Base-by-base conservation (phyloP, 1,140 invertebrate genomes). In the Philotrypesis tridentata region DNA sequence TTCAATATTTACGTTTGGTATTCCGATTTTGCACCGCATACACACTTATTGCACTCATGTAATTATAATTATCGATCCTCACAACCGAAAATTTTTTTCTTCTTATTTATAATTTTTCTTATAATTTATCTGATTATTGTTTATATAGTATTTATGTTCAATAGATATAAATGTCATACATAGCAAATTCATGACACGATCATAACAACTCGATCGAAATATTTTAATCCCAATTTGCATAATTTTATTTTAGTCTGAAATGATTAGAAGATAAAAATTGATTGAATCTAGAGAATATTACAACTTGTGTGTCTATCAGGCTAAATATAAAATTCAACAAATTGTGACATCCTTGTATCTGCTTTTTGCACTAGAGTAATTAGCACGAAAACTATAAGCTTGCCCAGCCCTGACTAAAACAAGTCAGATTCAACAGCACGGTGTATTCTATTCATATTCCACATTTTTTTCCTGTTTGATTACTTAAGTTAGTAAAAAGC, bases 21-120 rank as follows among this genome's bases (percentile, higher is more conserved):
- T 75, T 73, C 48, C 84, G 88, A 90, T 91, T 90, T 89, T 91
- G 89, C 89, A 90, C 89, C 89, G 89, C 82, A 84, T 85, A 88
- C 85, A 85, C 87, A 87, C 72, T 48, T 48, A 84, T 80, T 83
- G 83, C 80, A 74, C 40, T 65, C 81, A 74, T 67, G 48, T 55
- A 78, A 71, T 82, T 79, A 78, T 86, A 83, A 23, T 43, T 40
- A 33, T 80, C 63, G 82, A 80, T 80, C 68, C 73, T 83, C 31
- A 27, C 23, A 78, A 78, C 75, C 75, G 61, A 81, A 76, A 77
- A 61, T 76, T 73, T 67, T 27, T 48, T 61, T 63, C 37, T 48
- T 75, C 17, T 31, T 61, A 21, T 71, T 37, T 33, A 23, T 37
- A 37, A n/a, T n/a, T n/a, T n/a, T n/a, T n/a, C n/a, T n/a, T 68